A percentile compares a stretch with the other conserved stretches of the same genome.
Evolutionary conservation across 2,113 vertebrate genomes (phyloP).

Genomic region (Micronisus gabar): DNA sequence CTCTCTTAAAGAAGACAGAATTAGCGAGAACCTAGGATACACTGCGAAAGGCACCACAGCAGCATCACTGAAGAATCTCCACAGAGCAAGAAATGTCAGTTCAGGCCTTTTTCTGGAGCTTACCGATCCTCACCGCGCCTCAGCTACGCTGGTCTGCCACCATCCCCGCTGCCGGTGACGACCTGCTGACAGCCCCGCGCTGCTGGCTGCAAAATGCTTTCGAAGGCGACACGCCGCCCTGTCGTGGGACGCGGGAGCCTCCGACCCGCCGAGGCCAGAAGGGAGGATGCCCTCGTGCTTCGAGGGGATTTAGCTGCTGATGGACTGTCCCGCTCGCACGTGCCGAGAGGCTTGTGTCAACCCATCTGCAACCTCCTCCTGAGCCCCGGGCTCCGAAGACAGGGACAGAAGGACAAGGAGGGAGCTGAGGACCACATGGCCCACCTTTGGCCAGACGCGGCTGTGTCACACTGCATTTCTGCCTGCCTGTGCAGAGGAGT

Average conservation of each 20-base stretch:
- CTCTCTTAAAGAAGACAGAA: neutral
- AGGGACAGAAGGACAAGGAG: neutral
- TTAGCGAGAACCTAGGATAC: neutral
- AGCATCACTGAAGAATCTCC: neutral
- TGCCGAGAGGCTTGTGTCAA: neutral
- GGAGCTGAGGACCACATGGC: neutral
- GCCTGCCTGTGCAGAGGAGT: neutral
- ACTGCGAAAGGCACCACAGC: neutral
- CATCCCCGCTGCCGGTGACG: neutral
- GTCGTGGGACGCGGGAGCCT: neutral
- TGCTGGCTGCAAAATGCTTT: neutral
- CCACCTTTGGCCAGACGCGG: neutral
- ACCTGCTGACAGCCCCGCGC: neutral
- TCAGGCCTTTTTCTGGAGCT: neutral
- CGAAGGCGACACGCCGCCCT: neutral
- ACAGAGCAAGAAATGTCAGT: neutral
- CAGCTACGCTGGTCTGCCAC: neutral
- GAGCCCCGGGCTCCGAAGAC: neutral
- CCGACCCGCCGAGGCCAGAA: neutral
- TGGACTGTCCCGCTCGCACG: neutral
- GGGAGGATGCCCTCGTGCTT: neutral
- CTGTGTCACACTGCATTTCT: neutral
- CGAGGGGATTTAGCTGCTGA: neutral
- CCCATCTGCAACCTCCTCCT: neutral
- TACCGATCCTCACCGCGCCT: neutral